A percentile compares a stretch with the other conserved stretches of the same genome.
These are phyloP conservation scores for Drosophila prolongata DNA, from an alignment of 2,888 invertebrate species.

Conservation along the genomic window DNA sequence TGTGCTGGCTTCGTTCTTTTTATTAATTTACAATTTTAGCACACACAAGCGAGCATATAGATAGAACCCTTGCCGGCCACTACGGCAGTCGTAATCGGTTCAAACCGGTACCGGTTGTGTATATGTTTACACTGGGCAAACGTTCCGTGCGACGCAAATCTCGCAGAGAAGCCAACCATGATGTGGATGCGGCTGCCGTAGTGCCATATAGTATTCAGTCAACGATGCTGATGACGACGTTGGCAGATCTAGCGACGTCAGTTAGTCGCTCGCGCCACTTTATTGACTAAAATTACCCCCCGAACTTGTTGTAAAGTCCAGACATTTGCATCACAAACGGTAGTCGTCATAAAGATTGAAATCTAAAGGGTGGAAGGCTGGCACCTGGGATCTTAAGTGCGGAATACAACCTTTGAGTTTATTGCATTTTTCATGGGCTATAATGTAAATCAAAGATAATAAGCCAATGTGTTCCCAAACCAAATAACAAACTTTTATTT, in stretches of 20 bases:
- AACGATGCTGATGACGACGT: constrained; percentile 31
- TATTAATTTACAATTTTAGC: constrained; percentile 77
- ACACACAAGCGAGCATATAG: constrained; percentile 45
- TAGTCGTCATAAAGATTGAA: constrained; percentile 9
- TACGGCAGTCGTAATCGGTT: constrained; percentile 68
- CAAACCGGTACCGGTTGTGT: constrained; percentile 57
- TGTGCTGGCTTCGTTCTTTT: constrained; percentile 56
- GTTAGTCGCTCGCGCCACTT: constrained; percentile 43
- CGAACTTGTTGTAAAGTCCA: constrained; percentile 25
- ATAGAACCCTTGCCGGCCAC: constrained; percentile 21
- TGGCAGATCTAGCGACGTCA: constrained; percentile 34
- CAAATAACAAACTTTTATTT: background rate
- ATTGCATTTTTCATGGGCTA: background rate
- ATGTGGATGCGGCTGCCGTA: constrained; percentile 20
- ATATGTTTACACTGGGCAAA: constrained; percentile 56
- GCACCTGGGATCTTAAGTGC: background rate
- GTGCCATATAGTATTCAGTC: constrained; percentile 20
- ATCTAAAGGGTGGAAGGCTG: background rate
- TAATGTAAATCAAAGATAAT: background rate
- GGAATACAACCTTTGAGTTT: background rate
- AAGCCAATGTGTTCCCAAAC: background rate
- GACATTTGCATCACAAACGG: constrained; percentile 24
- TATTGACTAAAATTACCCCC: constrained; percentile 27
- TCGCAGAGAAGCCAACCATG: constrained; percentile 49
- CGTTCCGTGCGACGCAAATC: constrained; percentile 73